Conservation (phyloP, 2,797 vertebrate genomes). For the Carcharodon carcharias region DNA sequence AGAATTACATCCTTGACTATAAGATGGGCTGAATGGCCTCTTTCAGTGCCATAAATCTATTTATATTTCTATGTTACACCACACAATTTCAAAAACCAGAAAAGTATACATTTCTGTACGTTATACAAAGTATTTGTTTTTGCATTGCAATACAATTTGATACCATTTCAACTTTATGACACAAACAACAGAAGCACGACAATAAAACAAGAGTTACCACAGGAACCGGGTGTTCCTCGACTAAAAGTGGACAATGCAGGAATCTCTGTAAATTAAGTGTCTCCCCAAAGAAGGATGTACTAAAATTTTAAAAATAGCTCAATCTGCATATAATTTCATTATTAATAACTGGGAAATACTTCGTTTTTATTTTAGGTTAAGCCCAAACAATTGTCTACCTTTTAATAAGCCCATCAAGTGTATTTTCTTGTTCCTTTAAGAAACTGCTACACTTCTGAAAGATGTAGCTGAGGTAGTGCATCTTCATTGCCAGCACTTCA, state of each 20-base stretch:
- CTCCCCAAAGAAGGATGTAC: not conserved
- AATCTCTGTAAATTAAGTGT: not conserved
- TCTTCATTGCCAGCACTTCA: conserved; percentile 94
- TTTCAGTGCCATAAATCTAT: not conserved
- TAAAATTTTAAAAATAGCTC: not conserved
- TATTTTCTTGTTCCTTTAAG: conserved; percentile 78
- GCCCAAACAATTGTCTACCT: conserved; percentile 57
- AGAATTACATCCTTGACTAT: not conserved
- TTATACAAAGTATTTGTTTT: not conserved
- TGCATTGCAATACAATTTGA: not conserved
- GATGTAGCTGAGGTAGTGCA: conserved; percentile 93
- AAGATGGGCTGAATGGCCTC: not conserved
- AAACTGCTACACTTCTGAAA: conserved; percentile 80
- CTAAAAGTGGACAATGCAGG: not conserved
- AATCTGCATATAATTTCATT: not conserved
- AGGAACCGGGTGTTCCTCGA: not conserved
- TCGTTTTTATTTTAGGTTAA: not conserved
- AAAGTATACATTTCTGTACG: not conserved
- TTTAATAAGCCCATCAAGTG: conserved; percentile 79
- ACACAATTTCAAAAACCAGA: not conserved
- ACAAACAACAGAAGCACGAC: not conserved
- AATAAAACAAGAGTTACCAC: not conserved
- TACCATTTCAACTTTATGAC: not conserved
- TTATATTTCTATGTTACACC: not conserved
- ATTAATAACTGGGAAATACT: not conserved